A percentile compares a stretch with the other conserved stretches of the same genome.
Conservation (phyloP, 2,113 vertebrate genomes). For the mouse (Mus musculus) region DNA sequence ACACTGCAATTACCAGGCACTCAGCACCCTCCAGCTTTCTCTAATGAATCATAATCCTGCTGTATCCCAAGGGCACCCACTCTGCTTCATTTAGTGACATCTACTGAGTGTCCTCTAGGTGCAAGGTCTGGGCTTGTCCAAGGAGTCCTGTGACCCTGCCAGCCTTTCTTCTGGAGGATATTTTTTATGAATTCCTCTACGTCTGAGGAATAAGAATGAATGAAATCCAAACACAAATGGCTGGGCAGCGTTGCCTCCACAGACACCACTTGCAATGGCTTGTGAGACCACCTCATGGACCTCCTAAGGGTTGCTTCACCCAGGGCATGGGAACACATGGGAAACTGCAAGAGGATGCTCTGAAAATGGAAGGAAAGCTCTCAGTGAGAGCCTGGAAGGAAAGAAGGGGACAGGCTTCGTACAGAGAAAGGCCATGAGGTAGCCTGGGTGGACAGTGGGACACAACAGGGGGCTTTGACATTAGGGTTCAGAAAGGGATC, state of each 20-base stretch:
- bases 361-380: no score
- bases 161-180: neutral
- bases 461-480: neutral
- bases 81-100: neutral
- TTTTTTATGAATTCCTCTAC: neutral
- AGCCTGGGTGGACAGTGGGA: neutral
- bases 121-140: neutral
- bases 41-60: neutral
- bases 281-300: neutral
- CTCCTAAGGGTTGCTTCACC: no score
- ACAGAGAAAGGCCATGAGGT: fast-evolving
- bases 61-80: neutral
- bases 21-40: neutral
- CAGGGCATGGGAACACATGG: neutral
- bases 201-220: neutral
- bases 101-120: neutral
- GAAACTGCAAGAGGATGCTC: neutral
- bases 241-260: neutral
- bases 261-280: neutral
- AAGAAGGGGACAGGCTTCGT: neutral
- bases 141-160: fast-evolving
- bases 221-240: neutral
- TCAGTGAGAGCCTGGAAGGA: neutral
- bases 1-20: neutral
- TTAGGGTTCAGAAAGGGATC: neutral